Percentiles rank a stretch among this genome's conserved stretches.
phyloP scores from a whole-genome alignment of 1,140 invertebrate species.

The Chrysoperla carnea region DNA sequence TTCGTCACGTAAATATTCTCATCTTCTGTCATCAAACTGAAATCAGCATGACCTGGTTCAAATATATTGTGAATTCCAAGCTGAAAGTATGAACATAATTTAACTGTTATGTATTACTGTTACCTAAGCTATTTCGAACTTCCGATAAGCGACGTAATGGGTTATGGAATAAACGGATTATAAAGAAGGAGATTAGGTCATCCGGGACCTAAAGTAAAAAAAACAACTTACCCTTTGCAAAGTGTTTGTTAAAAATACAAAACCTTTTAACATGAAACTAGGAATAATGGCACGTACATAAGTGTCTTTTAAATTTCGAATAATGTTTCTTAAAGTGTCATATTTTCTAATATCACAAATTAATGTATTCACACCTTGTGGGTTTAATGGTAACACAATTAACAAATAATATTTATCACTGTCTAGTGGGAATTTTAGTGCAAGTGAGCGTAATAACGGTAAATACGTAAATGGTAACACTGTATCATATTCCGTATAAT shows the following conservation, averaged over 20 bases:
- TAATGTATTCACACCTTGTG: conserved; percentile 21
- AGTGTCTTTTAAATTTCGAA: conserved; percentile 40
- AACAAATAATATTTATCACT: conserved; percentile 41
- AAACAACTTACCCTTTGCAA: conserved; percentile 47
- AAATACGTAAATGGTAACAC: conserved; percentile 58
- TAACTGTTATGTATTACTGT: background rate
- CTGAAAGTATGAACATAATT: conserved; percentile 25
- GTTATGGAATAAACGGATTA: conserved; percentile 5
- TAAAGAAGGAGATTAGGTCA: background rate
- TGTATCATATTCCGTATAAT: conserved; percentile 49
- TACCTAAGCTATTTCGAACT: background rate
- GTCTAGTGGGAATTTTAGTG: conserved; percentile 56
- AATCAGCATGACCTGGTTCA: conserved; percentile 53
- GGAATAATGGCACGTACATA: conserved; percentile 57
- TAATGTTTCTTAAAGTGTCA: conserved; percentile 39
- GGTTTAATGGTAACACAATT: conserved; percentile 33
- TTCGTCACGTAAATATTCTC: conserved; percentile 56
- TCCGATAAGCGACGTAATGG: background rate
- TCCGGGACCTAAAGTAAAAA: too few relatives aligned
- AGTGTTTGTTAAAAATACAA: conserved; percentile 54
- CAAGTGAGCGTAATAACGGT: conserved; percentile 45
- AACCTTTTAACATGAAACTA: conserved; percentile 57
- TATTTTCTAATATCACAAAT: conserved; percentile 21
- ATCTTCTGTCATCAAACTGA: conserved; percentile 55
- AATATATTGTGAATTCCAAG: conserved; percentile 56